A percentile compares a stretch with the other conserved stretches of the same genome.
Conservation (phyloP, 2,113 vertebrate genomes). For the Hippocampus comes region DNA sequence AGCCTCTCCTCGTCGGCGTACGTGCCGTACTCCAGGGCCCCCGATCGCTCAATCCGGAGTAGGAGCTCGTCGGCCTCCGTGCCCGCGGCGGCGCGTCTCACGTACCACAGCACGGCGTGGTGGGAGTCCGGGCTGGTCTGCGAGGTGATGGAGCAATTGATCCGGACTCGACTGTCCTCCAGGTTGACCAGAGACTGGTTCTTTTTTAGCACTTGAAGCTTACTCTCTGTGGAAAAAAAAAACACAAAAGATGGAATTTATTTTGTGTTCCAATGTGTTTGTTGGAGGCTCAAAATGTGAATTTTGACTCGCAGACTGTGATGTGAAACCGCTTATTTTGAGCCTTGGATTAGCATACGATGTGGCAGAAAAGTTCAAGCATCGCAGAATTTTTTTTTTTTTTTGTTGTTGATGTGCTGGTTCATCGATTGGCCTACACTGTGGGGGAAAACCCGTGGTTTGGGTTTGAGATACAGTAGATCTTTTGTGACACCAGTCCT, state of each 20-base stretch:
- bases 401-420: no score
- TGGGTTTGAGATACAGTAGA: no score
- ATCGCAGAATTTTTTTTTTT: no score
- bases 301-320: no score
- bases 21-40: constrained; percentile 85
- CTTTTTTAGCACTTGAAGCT: constrained; percentile 86
- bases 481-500: no score
- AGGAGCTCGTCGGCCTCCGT: constrained; percentile 85
- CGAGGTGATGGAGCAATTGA: constrained; percentile 86
- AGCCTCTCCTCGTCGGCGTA: constrained; percentile 89
- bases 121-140: constrained; percentile 89
- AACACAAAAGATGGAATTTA: neutral
- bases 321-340: no score
- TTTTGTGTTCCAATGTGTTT: no score
- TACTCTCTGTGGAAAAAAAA: constrained; percentile 75
- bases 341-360: no score
- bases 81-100: constrained; percentile 72
- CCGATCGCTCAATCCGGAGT: constrained; percentile 84
- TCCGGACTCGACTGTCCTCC: constrained; percentile 84
- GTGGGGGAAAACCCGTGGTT: no score
- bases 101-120: constrained; percentile 89
- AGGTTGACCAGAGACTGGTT: constrained; percentile 84
- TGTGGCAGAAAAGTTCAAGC: no score
- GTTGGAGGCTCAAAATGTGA: no score
- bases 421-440: no score